A percentile compares a stretch with the other conserved stretches of the same genome.
Conservation (phyloP, 1,140 invertebrate genomes). For the Tetraneura akinire region DNA sequence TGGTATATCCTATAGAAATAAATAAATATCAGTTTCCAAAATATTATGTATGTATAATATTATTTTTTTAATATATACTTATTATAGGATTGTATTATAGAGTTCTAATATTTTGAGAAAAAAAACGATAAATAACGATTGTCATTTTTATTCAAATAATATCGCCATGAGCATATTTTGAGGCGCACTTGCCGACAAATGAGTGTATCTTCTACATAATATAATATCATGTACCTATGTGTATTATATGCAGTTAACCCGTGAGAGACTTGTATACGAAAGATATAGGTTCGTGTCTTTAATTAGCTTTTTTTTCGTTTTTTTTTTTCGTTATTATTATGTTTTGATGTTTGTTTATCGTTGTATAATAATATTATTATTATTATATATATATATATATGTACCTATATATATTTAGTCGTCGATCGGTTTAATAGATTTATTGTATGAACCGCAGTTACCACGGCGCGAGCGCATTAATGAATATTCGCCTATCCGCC, state of each 20-base stretch:
- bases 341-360: constrained; percentile 41
- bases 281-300: constrained; percentile 11
- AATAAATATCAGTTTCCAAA: no score
- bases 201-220: background rate
- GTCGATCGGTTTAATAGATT: constrained; percentile 39
- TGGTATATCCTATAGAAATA: no score
- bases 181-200: background rate
- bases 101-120: no score
- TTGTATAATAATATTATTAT: background rate
- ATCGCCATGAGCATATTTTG: background rate
- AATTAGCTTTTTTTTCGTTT: constrained; percentile 22
- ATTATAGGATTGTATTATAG: no score
- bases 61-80: no score
- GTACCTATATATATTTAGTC: background rate
- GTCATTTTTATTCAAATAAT: no score
- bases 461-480: constrained; percentile 11
- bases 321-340: background rate
- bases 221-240: no score
- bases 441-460: constrained; percentile 23
- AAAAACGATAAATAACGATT: no score
- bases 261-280: no score
- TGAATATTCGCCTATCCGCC: constrained; percentile 32
- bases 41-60: no score
- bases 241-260: no score
- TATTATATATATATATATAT: no score